Percentiles rank a stretch among this genome's conserved stretches.
These are phyloP conservation scores for Acanthurus tractus DNA, from an alignment of 2,797 vertebrate genomes.

Conservation along the genomic window DNA sequence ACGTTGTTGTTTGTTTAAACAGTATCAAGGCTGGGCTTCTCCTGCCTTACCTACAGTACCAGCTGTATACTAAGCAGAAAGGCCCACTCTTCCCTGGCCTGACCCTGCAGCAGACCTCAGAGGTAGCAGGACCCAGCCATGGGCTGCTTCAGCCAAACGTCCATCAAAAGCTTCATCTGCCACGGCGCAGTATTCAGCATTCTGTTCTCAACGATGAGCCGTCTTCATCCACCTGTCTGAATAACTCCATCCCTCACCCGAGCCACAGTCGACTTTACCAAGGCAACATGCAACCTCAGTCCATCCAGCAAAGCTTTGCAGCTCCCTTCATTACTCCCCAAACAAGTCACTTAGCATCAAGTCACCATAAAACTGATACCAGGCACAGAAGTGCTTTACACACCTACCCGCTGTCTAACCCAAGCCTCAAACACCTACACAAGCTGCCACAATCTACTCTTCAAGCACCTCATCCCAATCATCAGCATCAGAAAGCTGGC, in stretches of 20 bases:
- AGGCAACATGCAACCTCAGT: conserved; percentile 55
- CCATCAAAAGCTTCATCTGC: conserved; percentile 60
- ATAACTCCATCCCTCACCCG: conserved; percentile 35
- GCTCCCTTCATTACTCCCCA: conserved; percentile 30
- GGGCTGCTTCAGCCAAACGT: conserved; percentile 38
- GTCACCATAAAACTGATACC: conserved; percentile 48
- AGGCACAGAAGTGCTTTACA: conserved; percentile 41
- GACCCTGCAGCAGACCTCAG: conserved; percentile 66
- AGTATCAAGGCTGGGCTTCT: conserved; percentile 95
- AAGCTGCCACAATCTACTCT: conserved; percentile 29
- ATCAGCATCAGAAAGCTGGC: conserved; percentile 43
- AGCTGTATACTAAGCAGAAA: conserved; percentile 95
- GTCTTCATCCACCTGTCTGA: conserved; percentile 41
- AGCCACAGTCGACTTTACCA: conserved; percentile 35
- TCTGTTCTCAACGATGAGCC: conserved; percentile 41
- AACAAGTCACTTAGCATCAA: conserved; percentile 24
- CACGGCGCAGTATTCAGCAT: conserved; percentile 44
- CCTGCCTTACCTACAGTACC: conserved; percentile 92
- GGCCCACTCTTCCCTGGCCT: conserved; percentile 88
- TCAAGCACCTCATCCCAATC: conserved; percentile 40
- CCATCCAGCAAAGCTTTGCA: conserved; percentile 44
- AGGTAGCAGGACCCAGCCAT: conserved; percentile 86
- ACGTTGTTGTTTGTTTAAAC: conserved; percentile 45
- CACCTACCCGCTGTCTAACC: conserved; percentile 39
- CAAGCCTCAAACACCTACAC: conserved; percentile 38